A percentile compares a stretch with the other conserved stretches of the same genome.
Conservation (phyloP, 2,797 vertebrate species). For the Alectoris magna region DNA sequence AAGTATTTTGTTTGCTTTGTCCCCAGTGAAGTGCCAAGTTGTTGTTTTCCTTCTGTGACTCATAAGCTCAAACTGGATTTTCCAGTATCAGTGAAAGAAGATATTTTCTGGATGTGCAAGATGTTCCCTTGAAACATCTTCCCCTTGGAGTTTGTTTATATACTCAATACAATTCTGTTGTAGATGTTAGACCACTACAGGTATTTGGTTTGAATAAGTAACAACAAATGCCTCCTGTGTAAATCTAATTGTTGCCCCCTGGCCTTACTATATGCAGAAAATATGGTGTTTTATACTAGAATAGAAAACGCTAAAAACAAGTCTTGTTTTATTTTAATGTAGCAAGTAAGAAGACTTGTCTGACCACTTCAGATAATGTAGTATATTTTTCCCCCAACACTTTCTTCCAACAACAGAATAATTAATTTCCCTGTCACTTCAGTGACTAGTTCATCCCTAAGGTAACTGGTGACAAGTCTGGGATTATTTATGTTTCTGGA, state of each 20-base stretch:
- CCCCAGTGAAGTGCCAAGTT: not conserved
- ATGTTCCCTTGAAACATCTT: not conserved
- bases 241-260: not conserved
- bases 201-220: not conserved
- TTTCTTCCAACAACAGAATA: not conserved
- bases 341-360: not conserved
- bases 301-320: not conserved
- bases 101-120: not conserved
- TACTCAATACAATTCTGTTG: accelerated
- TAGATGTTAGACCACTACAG: accelerated
- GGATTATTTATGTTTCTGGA: slow-evolving; percentile 4
- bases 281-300: not conserved
- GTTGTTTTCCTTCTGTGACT: not conserved
- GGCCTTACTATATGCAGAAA: not conserved
- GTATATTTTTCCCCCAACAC: not conserved
- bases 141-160: not conserved
- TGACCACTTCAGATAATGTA: not conserved
- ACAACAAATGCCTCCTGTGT: not conserved
- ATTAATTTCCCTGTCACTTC: slow-evolving; percentile 8
- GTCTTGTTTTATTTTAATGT: not conserved
- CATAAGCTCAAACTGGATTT: not conserved
- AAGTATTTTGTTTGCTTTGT: not conserved
- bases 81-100: not conserved
- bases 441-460: not conserved
- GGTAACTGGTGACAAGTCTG: slow-evolving; percentile 3